Evolutionary conservation across 2,888 invertebrate species (phyloP), one percentile per base, ranked within the genome.

Genomic region (Itoplectis maculator): DNA sequence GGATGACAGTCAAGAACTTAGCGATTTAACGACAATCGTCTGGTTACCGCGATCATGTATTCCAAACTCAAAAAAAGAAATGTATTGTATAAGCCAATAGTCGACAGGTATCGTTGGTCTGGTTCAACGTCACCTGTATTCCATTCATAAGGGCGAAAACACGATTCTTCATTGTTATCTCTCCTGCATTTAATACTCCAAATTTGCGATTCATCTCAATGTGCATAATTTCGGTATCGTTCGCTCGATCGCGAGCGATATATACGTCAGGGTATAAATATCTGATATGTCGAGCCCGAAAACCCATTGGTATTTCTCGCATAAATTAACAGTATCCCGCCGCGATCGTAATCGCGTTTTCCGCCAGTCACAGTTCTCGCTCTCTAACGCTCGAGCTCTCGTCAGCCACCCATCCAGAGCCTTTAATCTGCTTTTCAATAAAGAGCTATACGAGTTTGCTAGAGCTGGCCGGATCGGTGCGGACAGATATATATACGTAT

Each of bases 391-490:
- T 47, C 47, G 15, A 47, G 59, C 35, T 23, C 49, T 13, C 63
- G 54, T 47, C 72, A 51, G 15, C 47, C 49, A 59, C 61, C 49
- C 35, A 40, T 70, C 51, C 56, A 59, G 47, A 81, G 76, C 79
- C 80, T 81, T 83, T 86, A 84, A 86, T 84, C 84, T 72, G 85
- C 75, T 84, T 86, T 85, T 84, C 84, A 84, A 84, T 84, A 83
- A 84, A 83, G 70, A 82, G 79, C 77, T 74, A 68, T 79, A 73
- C 77, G 69, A 54, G 70, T 73, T 72, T 66, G 59, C 68, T 65
- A 15, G 61, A 20, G 2, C 59, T n/a, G 20, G n/a, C 20, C 61
- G 18, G 1, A 66, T 49, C 65, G 45, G 45, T 42, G 29, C 20
- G 9, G 20, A 15, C n/a, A n/a, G n/a, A 69, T n/a, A 70, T 42